Conservation (phyloP, 2,888 invertebrate species). For the Caradrina clavipalpis region DNA sequence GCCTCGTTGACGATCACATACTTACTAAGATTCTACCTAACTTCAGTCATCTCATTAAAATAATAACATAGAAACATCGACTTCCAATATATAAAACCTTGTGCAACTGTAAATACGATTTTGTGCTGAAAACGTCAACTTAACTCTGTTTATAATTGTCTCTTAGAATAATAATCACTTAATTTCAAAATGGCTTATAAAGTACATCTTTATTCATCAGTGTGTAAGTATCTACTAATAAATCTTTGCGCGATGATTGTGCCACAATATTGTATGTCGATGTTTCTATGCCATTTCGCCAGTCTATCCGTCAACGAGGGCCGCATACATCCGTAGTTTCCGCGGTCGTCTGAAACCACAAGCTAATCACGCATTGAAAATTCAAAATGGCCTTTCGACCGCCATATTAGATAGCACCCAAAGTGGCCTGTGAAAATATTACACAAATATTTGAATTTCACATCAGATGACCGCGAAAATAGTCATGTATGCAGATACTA, state of each 20-base stretch:
- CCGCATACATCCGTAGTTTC: conserved; percentile 39
- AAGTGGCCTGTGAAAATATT: conserved; percentile 21
- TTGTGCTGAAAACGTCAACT: conserved; percentile 9
- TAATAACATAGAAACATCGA: conserved; percentile 27
- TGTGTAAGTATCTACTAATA: not conserved
- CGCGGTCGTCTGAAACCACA: conserved; percentile 33
- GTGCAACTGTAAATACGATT: conserved; percentile 3
- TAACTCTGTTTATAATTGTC: not conserved
- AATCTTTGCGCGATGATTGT: conserved; percentile 22
- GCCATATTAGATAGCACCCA: conserved; percentile 6
- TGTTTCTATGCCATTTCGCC: conserved; percentile 34
- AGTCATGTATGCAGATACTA: conserved; percentile 24
- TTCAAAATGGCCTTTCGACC: conserved; percentile 16
- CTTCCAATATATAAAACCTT: not conserved
- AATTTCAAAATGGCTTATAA: not conserved
- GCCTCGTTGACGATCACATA: conserved; percentile 42
- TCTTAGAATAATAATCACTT: not conserved
- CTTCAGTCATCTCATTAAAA: conserved; percentile 6
- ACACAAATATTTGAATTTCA: conserved; percentile 21
- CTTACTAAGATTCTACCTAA: conserved; percentile 1
- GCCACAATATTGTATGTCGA: conserved; percentile 5
- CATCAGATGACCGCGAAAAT: conserved; percentile 29
- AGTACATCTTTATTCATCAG: not conserved
- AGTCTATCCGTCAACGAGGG: conserved; percentile 45
- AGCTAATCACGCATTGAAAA: conserved; percentile 19